Base-by-base conservation (phyloP, 2,113 vertebrate species). In the Xyrauchen texanus region DNA sequence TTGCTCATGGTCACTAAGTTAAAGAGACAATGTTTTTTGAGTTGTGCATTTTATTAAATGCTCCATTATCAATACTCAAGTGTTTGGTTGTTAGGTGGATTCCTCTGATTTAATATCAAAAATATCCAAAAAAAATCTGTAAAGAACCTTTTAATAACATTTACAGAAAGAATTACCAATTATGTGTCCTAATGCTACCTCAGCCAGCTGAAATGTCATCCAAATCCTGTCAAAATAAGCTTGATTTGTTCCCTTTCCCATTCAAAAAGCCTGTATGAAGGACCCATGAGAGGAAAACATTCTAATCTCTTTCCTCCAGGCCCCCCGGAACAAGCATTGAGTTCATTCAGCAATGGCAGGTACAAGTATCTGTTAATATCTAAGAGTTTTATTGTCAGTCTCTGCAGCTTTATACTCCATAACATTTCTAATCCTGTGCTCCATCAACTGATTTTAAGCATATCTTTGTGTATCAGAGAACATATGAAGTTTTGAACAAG, bases 221-320 rank as follows among this genome's bases (percentile, higher is more conserved):
- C 4, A 65, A 76, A 52, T 13, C 47, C 60, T 53, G 11, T 53
- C 46, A 74, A 58, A 69, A 65, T 65, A 55, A 80, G 45, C 62
- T 61, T 45, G n/a, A 46, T 15, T 75, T 12, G 67, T 70, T 64
- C 11, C 52, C 21, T 76, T 46, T 62, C 67, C 64, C 60, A 42
- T 63, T 64, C 79, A 47, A 58, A 34, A 34, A 34, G 11, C 15
- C 16, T 57, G 64, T 77, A 64, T 82, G 83, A 79, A 76, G 76
- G 15, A 76, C 76, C 77, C 70, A 7, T 65, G 53, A 74, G 58
- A 5, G 13, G 72, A 70, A 70, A 34, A 34, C 21, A 55, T 83
- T 78, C 52, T 83, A 83, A 78, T 84, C 82, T 72, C 21, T 51
- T 12, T 60, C 74, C 68, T 72, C 10, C 70, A 77, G 68, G 46